phyloP scores from a whole-genome alignment of 2,113 vertebrate species.

The Cygnus atratus region DNA sequence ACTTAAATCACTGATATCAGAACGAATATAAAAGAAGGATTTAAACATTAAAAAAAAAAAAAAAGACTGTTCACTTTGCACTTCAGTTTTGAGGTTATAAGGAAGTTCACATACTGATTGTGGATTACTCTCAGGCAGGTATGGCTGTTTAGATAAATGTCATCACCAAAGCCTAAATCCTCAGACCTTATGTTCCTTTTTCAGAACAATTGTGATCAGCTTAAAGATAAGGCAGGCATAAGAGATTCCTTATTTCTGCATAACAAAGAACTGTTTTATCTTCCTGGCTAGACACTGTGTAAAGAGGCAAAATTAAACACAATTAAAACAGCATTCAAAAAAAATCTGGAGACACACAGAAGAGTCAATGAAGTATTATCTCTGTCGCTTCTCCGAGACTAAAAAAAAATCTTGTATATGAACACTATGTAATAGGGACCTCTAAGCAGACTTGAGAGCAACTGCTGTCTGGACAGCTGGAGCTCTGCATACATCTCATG shows the following conservation, averaged over 20 bases:
- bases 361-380: background rate
- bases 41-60: background rate
- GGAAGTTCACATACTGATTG: background rate
- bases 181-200: background rate
- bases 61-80: background rate
- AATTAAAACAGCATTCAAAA: background rate
- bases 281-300: background rate
- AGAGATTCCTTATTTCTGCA: background rate
- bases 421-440: background rate
- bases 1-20: background rate
- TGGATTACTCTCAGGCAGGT: background rate
- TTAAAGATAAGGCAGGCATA: background rate
- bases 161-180: background rate
- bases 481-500: background rate
- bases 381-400: background rate
- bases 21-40: background rate
- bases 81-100: background rate
- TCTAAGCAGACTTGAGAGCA: background rate
- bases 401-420: background rate
- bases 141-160: background rate
- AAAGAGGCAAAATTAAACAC: background rate
- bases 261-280: background rate
- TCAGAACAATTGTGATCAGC: background rate
- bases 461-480: background rate
- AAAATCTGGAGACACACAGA: background rate